Evolutionary conservation across 2,113 vertebrate genomes (phyloP).

Genomic region (Arvicanthis niloticus): DNA sequence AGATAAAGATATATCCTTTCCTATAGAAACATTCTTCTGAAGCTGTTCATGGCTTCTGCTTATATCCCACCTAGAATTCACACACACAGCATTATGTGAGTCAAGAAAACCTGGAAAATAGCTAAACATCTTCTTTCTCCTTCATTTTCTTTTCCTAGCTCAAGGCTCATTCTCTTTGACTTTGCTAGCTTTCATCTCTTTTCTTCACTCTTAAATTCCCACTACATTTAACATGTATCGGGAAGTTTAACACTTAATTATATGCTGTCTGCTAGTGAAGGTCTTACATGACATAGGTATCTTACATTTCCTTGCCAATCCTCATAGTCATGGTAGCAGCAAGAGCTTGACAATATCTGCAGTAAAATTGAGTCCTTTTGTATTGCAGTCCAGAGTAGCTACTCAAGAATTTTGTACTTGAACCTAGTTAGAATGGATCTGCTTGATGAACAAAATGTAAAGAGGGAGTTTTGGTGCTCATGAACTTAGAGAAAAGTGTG

Average conservation of each 20-base stretch:
- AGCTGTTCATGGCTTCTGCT: not conserved
- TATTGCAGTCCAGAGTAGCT: not conserved
- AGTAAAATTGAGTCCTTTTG: conserved; percentile 14
- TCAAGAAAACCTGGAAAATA: not conserved
- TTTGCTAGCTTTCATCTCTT: conserved; percentile 11
- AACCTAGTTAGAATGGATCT: not conserved
- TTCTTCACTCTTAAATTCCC: conserved; percentile 43
- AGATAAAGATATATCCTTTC: not conserved
- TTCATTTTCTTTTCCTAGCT: not conserved
- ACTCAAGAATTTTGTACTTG: not conserved
- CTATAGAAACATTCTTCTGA: not conserved
- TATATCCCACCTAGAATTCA: not conserved
- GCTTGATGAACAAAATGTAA: not conserved
- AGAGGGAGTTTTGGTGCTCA: not conserved
- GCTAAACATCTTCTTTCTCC: not conserved
- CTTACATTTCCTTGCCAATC: conserved; percentile 34
- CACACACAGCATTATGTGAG: not conserved
- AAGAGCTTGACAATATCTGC: not conserved
- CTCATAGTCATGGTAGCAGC: not conserved
- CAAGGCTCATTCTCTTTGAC: not conserved
- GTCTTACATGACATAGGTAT: not conserved
- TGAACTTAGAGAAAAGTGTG: not conserved
- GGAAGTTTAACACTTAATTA: conserved; percentile 51
- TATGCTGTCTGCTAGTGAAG: not conserved
- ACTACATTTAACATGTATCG: conserved; percentile 15